Conservation (phyloP, 2,888 invertebrate species). For the Pogonocherus hispidulus region DNA sequence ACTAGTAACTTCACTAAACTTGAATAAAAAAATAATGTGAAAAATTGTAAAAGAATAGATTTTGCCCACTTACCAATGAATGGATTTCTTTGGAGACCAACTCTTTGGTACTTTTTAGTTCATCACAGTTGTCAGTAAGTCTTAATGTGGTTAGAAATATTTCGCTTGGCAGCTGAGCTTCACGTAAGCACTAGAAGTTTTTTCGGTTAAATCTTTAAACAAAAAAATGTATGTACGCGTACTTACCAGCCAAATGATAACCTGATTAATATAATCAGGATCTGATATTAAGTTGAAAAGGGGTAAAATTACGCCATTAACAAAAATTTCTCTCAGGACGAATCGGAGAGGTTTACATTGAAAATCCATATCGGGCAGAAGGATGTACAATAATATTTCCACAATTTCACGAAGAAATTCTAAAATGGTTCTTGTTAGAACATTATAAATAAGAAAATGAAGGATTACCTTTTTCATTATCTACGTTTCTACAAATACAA, state of each 20-base stretch:
- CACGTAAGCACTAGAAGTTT: constrained; percentile 81
- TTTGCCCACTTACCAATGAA: constrained; percentile 76
- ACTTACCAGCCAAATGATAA: constrained; percentile 88
- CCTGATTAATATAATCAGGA: constrained; percentile 93
- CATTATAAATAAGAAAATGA: neutral
- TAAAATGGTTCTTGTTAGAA: constrained; percentile 63
- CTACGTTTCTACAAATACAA: constrained; percentile 80
- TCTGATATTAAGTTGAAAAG: constrained; percentile 84
- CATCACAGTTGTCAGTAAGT: constrained; percentile 84
- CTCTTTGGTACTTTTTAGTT: constrained; percentile 85
- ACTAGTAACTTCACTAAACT: no score
- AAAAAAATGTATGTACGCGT: neutral
- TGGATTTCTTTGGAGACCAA: constrained; percentile 87
- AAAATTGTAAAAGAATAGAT: no score
- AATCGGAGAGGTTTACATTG: constrained; percentile 85
- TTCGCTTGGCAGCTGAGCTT: constrained; percentile 83
- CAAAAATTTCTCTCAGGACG: constrained; percentile 76
- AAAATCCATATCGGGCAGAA: constrained; percentile 88
- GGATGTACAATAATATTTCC: constrained; percentile 85
- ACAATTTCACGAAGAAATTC: constrained; percentile 86
- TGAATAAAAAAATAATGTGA: no score
- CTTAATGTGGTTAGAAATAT: constrained; percentile 87
- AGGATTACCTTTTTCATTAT: constrained; percentile 73
- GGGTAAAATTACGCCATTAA: constrained; percentile 65
- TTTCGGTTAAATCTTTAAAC: neutral